A percentile compares a stretch with the other conserved stretches of the same genome.
Evolutionary conservation across 2,797 vertebrate genomes (phyloP).

Genomic region (Pseudomugil tenellus): DNA sequence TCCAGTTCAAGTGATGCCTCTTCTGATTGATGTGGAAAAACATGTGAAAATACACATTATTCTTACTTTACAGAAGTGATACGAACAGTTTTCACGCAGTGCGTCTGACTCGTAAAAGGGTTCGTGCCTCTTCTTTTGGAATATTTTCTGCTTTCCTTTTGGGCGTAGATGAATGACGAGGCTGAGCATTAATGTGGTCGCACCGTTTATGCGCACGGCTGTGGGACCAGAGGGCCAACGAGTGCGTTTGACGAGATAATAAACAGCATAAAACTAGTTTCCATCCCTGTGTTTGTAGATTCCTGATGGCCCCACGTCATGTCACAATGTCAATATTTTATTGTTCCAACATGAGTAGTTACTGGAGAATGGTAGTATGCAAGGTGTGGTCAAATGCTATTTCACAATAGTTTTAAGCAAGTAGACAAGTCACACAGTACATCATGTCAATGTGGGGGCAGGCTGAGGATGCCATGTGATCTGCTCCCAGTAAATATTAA

Average conservation of each 20-base stretch:
- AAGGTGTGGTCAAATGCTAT: slow-evolving; percentile 15
- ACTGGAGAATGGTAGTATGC: slow-evolving; percentile 7
- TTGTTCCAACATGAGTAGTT: slow-evolving; percentile 23
- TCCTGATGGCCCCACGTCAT: slow-evolving; percentile 21
- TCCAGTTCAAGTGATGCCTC: not conserved
- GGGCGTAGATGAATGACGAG: slow-evolving; percentile 33
- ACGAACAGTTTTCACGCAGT: not conserved
- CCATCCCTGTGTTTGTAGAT: slow-evolving; percentile 17
- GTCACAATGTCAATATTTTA: slow-evolving; percentile 59
- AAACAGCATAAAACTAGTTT: slow-evolving; percentile 22
- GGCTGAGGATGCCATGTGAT: slow-evolving; percentile 15
- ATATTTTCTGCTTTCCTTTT: slow-evolving; percentile 40
- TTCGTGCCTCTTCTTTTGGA: slow-evolving; percentile 39
- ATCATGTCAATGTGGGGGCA: not conserved
- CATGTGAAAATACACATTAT: not conserved
- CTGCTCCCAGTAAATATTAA: slow-evolving; percentile 13
- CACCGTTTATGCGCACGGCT: not conserved
- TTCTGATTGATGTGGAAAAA: not conserved
- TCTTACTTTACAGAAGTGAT: not conserved
- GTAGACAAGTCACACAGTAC: not conserved
- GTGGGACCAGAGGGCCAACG: not conserved
- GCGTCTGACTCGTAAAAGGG: slow-evolving; percentile 54
- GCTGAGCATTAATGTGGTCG: slow-evolving; percentile 1
- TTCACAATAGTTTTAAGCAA: not conserved
- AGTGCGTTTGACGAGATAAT: slow-evolving; percentile 14